Evolutionary conservation across 2,888 invertebrate species (phyloP).

Genomic region (Petrolisthes cinctipes): DNA sequence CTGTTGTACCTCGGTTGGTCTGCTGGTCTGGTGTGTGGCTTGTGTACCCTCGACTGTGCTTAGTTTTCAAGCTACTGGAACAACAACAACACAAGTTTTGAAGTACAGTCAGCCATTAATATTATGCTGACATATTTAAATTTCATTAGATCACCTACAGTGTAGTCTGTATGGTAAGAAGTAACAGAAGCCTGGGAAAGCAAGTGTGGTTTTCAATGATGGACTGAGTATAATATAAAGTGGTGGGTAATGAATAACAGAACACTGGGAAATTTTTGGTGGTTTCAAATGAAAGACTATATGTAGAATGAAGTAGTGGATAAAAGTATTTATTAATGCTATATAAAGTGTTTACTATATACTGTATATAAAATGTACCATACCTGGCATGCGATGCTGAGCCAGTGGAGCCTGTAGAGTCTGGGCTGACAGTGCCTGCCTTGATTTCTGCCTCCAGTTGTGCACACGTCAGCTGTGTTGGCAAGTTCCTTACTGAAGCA

Average conservation of each 20-base stretch:
- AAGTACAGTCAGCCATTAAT: too few species aligned
- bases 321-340: neutral
- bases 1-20: neutral
- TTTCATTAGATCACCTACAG: too few species aligned
- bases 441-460: slow-evolving; percentile 63
- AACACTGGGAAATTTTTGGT: too few species aligned
- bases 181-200: too few species aligned
- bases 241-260: too few species aligned
- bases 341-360: neutral
- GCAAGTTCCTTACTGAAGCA: slow-evolving; percentile 40
- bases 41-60: slow-evolving; percentile 21
- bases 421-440: slow-evolving; percentile 46
- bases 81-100: too few species aligned
- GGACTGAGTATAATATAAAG: too few species aligned
- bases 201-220: too few species aligned
- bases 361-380: neutral
- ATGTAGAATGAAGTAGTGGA: too few species aligned
- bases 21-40: neutral
- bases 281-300: too few species aligned
- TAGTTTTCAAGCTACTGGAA: slow-evolving; percentile 21
- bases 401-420: slow-evolving; percentile 31
- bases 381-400: slow-evolving; percentile 37
- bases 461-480: slow-evolving; percentile 56
- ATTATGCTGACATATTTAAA: too few species aligned
- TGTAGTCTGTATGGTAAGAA: too few species aligned